These are phyloP conservation scores for Tragelaphus imberbis DNA, from an alignment of 2,113 vertebrate genomes.

Conservation along the genomic window DNA sequence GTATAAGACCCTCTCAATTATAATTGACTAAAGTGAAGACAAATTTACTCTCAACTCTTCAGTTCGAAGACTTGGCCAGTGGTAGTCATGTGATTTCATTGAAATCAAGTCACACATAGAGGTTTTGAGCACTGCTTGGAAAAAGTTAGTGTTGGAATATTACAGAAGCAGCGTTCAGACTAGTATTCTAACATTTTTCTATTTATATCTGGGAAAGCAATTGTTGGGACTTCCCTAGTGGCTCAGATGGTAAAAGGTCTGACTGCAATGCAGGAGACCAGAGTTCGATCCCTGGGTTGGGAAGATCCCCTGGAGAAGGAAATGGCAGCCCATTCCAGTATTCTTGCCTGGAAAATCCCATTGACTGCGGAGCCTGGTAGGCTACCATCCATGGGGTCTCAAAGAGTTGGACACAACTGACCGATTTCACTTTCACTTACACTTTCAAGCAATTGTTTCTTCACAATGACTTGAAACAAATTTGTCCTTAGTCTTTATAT, in stretches of 20 bases:
- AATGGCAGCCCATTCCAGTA: too few species aligned
- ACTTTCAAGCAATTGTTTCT: neutral
- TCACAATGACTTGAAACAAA: neutral
- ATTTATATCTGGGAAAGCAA: neutral
- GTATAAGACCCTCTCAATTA: neutral
- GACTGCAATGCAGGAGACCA: too few species aligned
- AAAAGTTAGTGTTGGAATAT: neutral
- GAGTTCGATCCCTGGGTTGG: too few species aligned
- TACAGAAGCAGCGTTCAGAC: neutral
- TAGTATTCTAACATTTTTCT: neutral
- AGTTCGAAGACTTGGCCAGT: neutral
- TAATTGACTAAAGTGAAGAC: neutral
- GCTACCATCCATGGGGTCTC: too few species aligned
- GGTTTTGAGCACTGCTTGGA: neutral
- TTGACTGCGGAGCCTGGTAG: too few species aligned
- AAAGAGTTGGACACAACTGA: too few species aligned
- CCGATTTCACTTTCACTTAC: too few species aligned
- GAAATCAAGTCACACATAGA: neutral
- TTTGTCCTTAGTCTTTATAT: neutral
- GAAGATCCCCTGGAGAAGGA: too few species aligned
- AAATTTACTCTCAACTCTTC: neutral
- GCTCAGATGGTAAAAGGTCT: too few species aligned
- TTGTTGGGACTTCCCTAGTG: neutral
- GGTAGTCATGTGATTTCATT: neutral
- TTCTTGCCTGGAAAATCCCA: too few species aligned